Evolutionary conservation across 2,797 vertebrate genomes (phyloP).

Genomic region (Sitta carolinensis): DNA sequence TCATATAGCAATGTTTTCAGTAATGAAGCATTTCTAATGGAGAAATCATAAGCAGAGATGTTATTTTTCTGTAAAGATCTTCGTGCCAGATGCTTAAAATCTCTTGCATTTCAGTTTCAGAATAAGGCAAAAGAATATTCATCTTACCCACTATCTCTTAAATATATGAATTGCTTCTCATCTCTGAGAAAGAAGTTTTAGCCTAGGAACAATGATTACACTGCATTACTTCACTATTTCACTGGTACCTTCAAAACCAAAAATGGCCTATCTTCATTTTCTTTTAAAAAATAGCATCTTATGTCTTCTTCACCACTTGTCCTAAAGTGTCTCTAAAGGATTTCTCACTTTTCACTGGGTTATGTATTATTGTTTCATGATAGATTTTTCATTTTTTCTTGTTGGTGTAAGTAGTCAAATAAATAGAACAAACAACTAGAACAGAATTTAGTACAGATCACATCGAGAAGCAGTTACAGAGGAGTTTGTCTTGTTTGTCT

Average conservation of each 20-base stretch:
- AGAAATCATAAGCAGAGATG: constrained; percentile 28
- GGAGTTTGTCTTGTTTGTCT: not conserved
- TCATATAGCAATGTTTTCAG: constrained; percentile 40
- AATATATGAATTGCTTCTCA: constrained; percentile 1
- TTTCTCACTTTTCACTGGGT: not conserved
- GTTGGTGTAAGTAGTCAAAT: not conserved
- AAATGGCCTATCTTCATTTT: not conserved
- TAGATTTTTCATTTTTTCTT: not conserved
- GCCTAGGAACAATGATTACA: not conserved
- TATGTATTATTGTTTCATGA: not conserved
- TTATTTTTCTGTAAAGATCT: constrained; percentile 22
- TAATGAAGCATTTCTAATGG: constrained; percentile 45
- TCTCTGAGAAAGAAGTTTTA: constrained; percentile 1
- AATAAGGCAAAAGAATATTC: not conserved
- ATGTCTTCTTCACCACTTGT: not conserved
- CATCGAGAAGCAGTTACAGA: not conserved
- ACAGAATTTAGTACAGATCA: not conserved
- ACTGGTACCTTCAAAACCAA: not conserved
- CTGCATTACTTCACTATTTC: constrained; percentile 18
- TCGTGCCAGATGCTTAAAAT: constrained; percentile 33
- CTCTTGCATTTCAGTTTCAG: constrained; percentile 36
- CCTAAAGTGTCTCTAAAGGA: not conserved
- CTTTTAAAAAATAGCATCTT: not conserved
- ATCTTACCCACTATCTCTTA: not conserved
- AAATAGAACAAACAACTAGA: not conserved